Percentiles rank a stretch among this genome's conserved stretches.
phyloP scores from a whole-genome alignment of 2,113 vertebrate species.

The Melanerpes aurifrons region DNA sequence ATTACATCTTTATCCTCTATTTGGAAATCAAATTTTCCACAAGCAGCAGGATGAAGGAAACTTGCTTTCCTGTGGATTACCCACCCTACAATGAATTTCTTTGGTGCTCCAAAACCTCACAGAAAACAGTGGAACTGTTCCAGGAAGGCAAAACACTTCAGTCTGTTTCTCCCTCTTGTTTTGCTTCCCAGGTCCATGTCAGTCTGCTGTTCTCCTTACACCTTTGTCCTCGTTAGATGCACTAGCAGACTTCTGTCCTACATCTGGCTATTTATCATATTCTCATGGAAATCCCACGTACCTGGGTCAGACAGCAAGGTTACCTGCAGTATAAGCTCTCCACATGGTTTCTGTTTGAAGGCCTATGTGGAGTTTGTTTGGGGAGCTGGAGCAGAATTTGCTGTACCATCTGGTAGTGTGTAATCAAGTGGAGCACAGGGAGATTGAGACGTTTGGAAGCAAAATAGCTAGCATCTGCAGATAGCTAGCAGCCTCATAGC shows the following conservation, averaged over 20 bases:
- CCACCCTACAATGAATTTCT: not conserved
- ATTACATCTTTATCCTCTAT: not conserved
- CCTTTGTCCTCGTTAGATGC: not conserved
- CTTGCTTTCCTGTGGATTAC: not conserved
- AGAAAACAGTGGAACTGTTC: not conserved
- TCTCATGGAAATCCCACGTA: not conserved
- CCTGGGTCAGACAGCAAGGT: not conserved
- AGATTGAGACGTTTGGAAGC: conserved; percentile 9
- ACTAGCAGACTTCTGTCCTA: not conserved
- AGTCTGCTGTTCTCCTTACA: not conserved
- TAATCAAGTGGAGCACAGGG: not conserved
- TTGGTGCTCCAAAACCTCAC: not conserved
- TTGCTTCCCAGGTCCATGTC: not conserved
- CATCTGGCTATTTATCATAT: not conserved
- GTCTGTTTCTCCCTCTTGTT: not conserved
- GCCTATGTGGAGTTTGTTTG: not conserved
- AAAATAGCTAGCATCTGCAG: conserved; percentile 16
- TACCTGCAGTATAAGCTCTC: not conserved
- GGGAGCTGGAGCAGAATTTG: not conserved
- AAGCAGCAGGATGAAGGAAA: not conserved
- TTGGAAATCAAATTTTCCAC: not conserved
- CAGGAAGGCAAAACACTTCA: not conserved
- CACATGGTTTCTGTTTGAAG: not conserved
- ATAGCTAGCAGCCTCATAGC: not conserved
- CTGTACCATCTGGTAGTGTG: not conserved